A percentile compares a stretch with the other conserved stretches of the same genome.
These are phyloP conservation scores for Phania funesta DNA, from an alignment of 2,888 invertebrate species.

Conservation along the genomic window DNA sequence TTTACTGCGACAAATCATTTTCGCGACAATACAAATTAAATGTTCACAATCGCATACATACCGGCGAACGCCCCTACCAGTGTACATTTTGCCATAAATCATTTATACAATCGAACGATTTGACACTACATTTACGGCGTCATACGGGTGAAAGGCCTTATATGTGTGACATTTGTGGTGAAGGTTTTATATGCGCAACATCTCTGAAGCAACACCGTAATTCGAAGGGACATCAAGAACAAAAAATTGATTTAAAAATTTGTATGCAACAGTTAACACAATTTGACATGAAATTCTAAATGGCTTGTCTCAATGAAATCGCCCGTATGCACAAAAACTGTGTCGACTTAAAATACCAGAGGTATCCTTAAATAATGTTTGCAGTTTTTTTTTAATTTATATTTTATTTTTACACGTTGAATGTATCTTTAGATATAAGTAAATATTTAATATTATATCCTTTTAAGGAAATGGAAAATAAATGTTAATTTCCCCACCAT, in stretches of 20 bases:
- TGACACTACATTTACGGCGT: constrained; percentile 85
- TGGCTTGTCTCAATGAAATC: too few relatives aligned
- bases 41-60: constrained; percentile 83
- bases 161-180: constrained; percentile 74
- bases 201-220: constrained; percentile 85
- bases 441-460: too few relatives aligned
- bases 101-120: constrained; percentile 87
- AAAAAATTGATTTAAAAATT: constrained; percentile 33
- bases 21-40: constrained; percentile 84
- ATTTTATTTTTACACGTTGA: too few relatives aligned
- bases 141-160: constrained; percentile 83
- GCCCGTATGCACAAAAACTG: too few relatives aligned
- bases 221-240: constrained; percentile 77
- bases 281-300: constrained; percentile 55
- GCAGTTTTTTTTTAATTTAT: too few relatives aligned
- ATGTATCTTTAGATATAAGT: too few relatives aligned
- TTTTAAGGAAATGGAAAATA: too few relatives aligned
- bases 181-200: constrained; percentile 83
- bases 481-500: too few relatives aligned
- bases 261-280: constrained; percentile 21
- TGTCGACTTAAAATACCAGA: too few relatives aligned
- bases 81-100: constrained; percentile 81
- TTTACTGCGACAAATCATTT: constrained; percentile 81
- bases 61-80: constrained; percentile 83
- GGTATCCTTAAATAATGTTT: too few relatives aligned